These are phyloP conservation scores for Enteromius fasciolatus DNA, from an alignment of 2,797 vertebrate species.

Conservation along the genomic window DNA sequence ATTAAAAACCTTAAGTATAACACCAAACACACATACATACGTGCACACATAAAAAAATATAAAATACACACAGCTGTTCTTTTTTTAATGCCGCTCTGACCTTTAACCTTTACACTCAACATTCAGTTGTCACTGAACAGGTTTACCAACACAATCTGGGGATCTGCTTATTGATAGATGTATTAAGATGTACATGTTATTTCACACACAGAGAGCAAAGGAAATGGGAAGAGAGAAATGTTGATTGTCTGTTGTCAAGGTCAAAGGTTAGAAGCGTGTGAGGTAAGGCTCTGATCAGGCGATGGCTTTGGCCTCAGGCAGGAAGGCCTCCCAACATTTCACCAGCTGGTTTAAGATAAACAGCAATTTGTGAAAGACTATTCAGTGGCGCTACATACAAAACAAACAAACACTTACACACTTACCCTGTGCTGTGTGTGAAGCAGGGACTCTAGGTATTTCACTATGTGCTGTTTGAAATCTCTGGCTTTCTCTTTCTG, in stretches of 20 bases:
- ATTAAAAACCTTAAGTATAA: slow-evolving; percentile 22
- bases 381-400: background rate
- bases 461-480: slow-evolving; percentile 90
- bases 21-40: slow-evolving; percentile 10
- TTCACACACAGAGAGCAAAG: slow-evolving; percentile 28
- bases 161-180: background rate
- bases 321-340: slow-evolving; percentile 96
- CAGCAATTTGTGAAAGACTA: slow-evolving; percentile 16
- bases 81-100: slow-evolving; percentile 17
- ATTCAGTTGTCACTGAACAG: slow-evolving; percentile 9
- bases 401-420: slow-evolving; percentile 4
- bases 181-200: slow-evolving; percentile 17
- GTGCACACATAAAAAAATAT: slow-evolving; percentile 7
- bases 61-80: slow-evolving; percentile 7
- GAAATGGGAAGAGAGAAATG: slow-evolving; percentile 63
- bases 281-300: slow-evolving; percentile 77
- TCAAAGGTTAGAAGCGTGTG: slow-evolving; percentile 71
- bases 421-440: slow-evolving; percentile 93
- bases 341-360: slow-evolving; percentile 79
- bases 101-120: slow-evolving; percentile 36
- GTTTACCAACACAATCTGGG: background rate
- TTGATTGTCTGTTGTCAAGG: slow-evolving; percentile 61
- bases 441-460: slow-evolving; percentile 89
- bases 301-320: slow-evolving; percentile 96
- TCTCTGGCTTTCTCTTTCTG: slow-evolving; percentile 96